phyloP scores from a whole-genome alignment of 2,888 invertebrate genomes.

The Drosophila sordidula region DNA sequence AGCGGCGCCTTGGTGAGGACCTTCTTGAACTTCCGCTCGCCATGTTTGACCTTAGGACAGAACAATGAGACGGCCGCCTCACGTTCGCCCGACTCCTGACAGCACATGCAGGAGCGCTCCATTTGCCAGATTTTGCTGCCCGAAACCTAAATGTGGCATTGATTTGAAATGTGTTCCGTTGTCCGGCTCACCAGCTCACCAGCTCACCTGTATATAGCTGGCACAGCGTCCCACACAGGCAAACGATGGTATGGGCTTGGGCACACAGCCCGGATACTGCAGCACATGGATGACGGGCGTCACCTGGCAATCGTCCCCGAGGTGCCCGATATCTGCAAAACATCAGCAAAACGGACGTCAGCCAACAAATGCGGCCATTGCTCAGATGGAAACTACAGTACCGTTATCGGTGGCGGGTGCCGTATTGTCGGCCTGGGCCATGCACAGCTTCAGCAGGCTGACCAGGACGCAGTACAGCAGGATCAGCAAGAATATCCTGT shows the following conservation, averaged over 20 bases:
- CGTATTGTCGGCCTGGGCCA: constrained; percentile 64
- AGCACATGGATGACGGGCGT: constrained; percentile 96
- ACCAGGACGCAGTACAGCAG: constrained; percentile 68
- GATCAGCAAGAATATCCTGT: constrained; percentile 62
- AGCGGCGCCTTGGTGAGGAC: constrained; percentile 96
- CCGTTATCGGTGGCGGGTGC: constrained; percentile 70
- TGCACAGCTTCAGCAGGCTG: constrained; percentile 59
- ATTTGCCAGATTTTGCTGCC: constrained; percentile 98
- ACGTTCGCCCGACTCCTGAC: constrained; percentile 96
- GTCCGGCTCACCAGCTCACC: constrained; percentile 85
- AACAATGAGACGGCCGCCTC: constrained; percentile 95
- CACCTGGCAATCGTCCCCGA: constrained; percentile 93
- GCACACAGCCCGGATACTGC: constrained; percentile 95
- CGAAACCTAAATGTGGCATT: constrained; percentile 89
- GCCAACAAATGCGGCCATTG: background rate
- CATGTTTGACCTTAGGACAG: constrained; percentile 95
- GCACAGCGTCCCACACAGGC: constrained; percentile 96
- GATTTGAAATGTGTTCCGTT: background rate
- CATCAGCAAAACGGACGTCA: background rate
- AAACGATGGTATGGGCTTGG: constrained; percentile 96
- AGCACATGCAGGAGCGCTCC: constrained; percentile 97
- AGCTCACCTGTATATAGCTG: constrained; percentile 94
- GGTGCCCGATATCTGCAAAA: constrained; percentile 79
- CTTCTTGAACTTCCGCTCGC: constrained; percentile 94
- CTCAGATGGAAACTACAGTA: constrained; percentile 20